Evolutionary conservation across 2,113 vertebrate species (phyloP).

Genomic region (Strix aluco): DNA sequence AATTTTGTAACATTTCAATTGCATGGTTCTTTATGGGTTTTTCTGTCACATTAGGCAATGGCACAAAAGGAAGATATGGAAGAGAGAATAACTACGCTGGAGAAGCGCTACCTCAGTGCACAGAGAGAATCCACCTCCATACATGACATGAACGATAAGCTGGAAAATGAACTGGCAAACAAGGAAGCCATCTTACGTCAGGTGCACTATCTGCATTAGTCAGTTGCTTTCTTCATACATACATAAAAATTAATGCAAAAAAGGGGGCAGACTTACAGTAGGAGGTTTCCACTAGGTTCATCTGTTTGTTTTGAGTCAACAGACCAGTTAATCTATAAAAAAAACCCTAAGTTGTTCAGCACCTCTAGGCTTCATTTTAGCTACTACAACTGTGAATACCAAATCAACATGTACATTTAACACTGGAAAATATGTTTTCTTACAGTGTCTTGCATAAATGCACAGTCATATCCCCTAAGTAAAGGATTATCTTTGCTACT

Average conservation of each 20-base stretch:
- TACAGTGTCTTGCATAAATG: not conserved
- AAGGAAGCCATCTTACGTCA: slow-evolving; percentile 97
- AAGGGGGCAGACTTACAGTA: not conserved
- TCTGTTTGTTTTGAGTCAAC: not conserved
- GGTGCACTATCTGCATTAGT: slow-evolving; percentile 74
- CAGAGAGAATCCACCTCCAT: slow-evolving; percentile 98
- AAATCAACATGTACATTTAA: not conserved
- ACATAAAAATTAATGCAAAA: not conserved
- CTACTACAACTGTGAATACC: not conserved
- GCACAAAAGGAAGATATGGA: slow-evolving; percentile 99
- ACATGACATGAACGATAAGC: slow-evolving; percentile 98
- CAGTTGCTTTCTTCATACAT: not conserved
- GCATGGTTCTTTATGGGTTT: not conserved
- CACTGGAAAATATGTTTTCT: not conserved
- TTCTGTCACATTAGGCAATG: slow-evolving; percentile 84
- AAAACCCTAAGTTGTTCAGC: not conserved
- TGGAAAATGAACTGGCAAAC: slow-evolving; percentile 97
- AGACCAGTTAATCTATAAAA: not conserved
- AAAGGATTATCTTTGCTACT: not conserved
- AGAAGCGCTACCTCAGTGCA: slow-evolving; percentile 98
- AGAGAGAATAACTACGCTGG: slow-evolving; percentile 95
- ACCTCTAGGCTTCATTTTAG: not conserved
- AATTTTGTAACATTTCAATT: not conserved
- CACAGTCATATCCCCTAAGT: not conserved
- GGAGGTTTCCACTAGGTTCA: not conserved